Base-by-base conservation (phyloP, 35 echinoderm and acorn worm genomes). In the Apostichopus californicus region DNA sequence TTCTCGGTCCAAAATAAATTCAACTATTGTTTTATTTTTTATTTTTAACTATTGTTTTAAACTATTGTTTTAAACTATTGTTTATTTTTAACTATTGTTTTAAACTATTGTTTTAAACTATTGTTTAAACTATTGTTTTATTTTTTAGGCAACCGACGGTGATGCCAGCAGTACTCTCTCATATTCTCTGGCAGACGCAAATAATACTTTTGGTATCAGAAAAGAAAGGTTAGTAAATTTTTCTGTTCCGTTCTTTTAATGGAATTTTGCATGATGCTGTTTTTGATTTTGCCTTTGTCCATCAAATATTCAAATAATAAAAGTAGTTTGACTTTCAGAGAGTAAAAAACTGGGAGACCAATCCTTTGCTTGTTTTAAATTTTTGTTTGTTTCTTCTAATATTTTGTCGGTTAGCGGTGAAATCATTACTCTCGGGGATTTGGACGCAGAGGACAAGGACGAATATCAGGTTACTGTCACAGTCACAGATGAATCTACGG, bases 401-500 rank as follows among this genome's bases (percentile, higher is more conserved):
- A 61, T 61, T 61, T 61, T 61, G 58, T 12, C 12, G 34, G 34
- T 85, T 55, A 85, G 81, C 10, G 81, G 81, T 58, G 81, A 85
- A 59, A 85, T 85, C 7, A 59, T 6, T 21, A 24, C 23, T 15
- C 9, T 20, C 3, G 28, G 15, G 9, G 52, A 59, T 6, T 24
- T 85, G 5, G 56, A 85, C 24, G 81, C 81, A 17, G 81, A 85
- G 55, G 18, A 61, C 0, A 10, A 21, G 2, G 14, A 15, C 9
- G 13, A 85, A n/a, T 85, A 85, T 59, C 20, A 60, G 20, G 52
- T 85, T 10, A 58, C 23, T 15, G 56, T 59, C 55, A 85, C 23
- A 6, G 81, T 85, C 8, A 85, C 81, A 58, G 81, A 85, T 8
- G 81, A 59, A 85, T 58, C 17, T 7, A 22, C 23, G 81, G 81